These are phyloP conservation scores for Kryphioiulus occultus DNA, from an alignment of 2,888 invertebrate genomes.

Conservation along the genomic window DNA sequence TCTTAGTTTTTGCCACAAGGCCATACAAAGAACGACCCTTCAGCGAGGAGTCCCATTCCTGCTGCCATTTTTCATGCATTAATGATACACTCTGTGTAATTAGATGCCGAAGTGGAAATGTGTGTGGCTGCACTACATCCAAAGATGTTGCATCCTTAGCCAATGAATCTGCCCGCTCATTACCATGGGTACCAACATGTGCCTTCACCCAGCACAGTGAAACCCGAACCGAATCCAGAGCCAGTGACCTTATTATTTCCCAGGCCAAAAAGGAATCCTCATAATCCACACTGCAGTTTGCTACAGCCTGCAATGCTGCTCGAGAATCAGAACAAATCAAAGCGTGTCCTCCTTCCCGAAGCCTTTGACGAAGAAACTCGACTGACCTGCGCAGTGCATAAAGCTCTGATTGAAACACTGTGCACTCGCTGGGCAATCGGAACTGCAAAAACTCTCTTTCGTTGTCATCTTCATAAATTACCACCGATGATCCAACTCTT, in stretches of 20 bases:
- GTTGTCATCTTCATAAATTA: not conserved
- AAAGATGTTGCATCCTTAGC: not conserved
- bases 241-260: too few species aligned
- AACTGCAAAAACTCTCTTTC: not conserved
- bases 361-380: not conserved
- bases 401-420: not conserved
- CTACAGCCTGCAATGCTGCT: not conserved
- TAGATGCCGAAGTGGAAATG: not conserved
- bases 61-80: not conserved
- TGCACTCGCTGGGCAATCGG: not conserved
- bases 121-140: not conserved
- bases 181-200: not conserved
- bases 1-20: not conserved
- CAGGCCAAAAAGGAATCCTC: too few species aligned
- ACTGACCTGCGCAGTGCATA: not conserved
- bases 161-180: not conserved
- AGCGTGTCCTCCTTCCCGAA: not conserved
- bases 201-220: not conserved
- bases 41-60: accelerated
- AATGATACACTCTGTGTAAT: accelerated
- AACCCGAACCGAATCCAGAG: too few species aligned
- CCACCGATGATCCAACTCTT: not conserved
- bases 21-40: not conserved
- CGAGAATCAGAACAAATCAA: not conserved
- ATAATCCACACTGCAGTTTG: too few species aligned